Percentiles rank a stretch among this genome's conserved stretches.
phyloP scores from a whole-genome alignment of 2,888 invertebrate genomes.

The Acanthopleura granulata region DNA sequence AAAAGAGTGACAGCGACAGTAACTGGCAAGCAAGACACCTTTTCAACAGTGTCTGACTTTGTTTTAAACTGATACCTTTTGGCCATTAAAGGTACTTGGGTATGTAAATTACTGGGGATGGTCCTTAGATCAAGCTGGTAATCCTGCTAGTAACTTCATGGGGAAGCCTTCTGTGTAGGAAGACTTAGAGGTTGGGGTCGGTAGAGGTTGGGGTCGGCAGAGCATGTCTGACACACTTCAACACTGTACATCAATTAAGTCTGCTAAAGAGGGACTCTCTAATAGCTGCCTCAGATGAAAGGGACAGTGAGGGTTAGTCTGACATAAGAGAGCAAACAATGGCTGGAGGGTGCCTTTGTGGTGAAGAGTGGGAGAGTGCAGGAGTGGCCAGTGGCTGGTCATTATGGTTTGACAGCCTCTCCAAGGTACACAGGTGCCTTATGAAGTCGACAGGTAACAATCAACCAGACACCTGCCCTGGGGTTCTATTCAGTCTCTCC shows the following conservation, averaged over 20 bases:
- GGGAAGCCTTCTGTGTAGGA: too few relatives aligned
- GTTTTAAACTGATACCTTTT: too few relatives aligned
- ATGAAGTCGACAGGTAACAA: not conserved
- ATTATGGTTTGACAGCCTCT: not conserved
- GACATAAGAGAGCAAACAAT: conserved; percentile 4
- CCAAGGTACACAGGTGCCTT: not conserved
- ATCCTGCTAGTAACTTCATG: too few relatives aligned
- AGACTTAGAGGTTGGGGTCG: too few relatives aligned
- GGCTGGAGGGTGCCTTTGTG: not conserved
- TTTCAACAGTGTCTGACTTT: too few relatives aligned
- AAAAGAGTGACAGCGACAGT: too few relatives aligned
- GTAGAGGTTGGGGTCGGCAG: too few relatives aligned
- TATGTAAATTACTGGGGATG: too few relatives aligned
- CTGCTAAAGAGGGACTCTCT: not conserved
- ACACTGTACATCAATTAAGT: not conserved
- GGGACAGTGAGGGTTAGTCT: not conserved
- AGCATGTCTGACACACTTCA: too few relatives aligned
- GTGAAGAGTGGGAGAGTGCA: not conserved
- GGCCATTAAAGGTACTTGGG: too few relatives aligned
- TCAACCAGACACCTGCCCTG: not conserved
- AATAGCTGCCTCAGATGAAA: conserved; percentile 2
- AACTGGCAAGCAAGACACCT: too few relatives aligned
- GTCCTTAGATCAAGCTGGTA: too few relatives aligned
- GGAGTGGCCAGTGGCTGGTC: not conserved
- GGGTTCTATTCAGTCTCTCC: not conserved